Base-by-base conservation (phyloP, 2,797 vertebrate genomes). In the Merluccius polli region DNA sequence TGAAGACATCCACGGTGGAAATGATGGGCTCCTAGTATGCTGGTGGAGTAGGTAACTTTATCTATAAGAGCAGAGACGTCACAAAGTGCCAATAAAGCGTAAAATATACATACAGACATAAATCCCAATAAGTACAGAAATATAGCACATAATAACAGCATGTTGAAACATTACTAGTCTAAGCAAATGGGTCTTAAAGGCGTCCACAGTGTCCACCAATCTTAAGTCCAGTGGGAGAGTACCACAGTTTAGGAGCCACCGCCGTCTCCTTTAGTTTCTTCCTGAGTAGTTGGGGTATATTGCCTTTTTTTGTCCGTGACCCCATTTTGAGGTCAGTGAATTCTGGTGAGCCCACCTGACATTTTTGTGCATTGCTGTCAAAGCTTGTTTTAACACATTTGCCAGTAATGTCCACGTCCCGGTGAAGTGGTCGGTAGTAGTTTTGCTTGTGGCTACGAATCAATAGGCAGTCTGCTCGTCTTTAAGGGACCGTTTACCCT, bases 1-100 rank as follows among this genome's bases (percentile, higher is more conserved):
- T 88, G 89, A 92, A 90, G 79, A 82, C 73, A 79, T 81, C 84
- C 71, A 77, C 83, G 65, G 65, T 30, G 29, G 65, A 29, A 31
- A 29, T 30, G 29, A 59, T 59, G 21, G 52, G 21, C 24, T 21
- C 15, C 44, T 13, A 16, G n/a, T n/a, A n/a, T n/a, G n/a, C n/a
- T n/a, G n/a, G n/a, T n/a, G n/a, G n/a, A n/a, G n/a, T n/a, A n/a
- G n/a, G n/a, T n/a, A n/a, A n/a, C n/a, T n/a, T n/a, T n/a, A n/a
- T n/a, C n/a, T n/a, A n/a, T n/a, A n/a, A n/a, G n/a, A n/a, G n/a
- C n/a, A n/a, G n/a, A n/a, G n/a, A n/a, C n/a, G n/a, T n/a, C n/a
- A n/a, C n/a, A n/a, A n/a, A n/a, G n/a, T n/a, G n/a, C n/a, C n/a
- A n/a, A n/a, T n/a, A n/a, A n/a, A n/a, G n/a, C n/a, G n/a, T n/a